Conservation (phyloP, 2,797 vertebrate species). For the Bryconaethiops microstoma region DNA sequence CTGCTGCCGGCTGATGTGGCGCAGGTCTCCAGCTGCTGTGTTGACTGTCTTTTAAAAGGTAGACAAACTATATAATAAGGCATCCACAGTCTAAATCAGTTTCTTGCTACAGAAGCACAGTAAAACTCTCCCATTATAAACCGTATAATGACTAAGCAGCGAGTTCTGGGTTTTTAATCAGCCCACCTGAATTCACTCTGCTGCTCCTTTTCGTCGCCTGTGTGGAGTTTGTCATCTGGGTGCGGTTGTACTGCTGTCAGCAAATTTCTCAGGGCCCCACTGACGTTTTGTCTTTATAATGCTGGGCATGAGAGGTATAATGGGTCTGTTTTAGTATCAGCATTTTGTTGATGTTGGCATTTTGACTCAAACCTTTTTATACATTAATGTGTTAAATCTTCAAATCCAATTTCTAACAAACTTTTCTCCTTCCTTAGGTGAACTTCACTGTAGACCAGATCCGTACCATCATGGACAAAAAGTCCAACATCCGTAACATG, state of each 20-base stretch:
- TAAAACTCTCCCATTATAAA: too few species aligned
- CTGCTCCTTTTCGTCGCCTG: not conserved
- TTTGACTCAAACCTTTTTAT: not conserved
- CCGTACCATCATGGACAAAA: slow-evolving; percentile 97
- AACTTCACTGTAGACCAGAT: slow-evolving; percentile 98
- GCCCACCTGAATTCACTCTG: not conserved
- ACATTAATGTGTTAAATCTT: not conserved
- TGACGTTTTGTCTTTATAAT: not conserved
- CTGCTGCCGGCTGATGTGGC: slow-evolving; percentile 44
- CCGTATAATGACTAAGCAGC: too few species aligned
- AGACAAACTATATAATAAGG: not conserved
- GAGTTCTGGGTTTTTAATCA: not conserved
- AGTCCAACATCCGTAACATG: slow-evolving; percentile 97
- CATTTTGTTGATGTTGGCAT: too few species aligned
- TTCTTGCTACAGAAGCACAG: too few species aligned
- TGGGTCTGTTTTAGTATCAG: not conserved
- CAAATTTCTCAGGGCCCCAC: not conserved
- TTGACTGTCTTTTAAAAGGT: too few species aligned
- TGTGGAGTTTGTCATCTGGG: not conserved
- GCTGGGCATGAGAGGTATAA: not conserved
- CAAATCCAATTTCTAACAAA: not conserved
- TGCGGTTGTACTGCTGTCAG: not conserved
- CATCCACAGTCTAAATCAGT: too few species aligned
- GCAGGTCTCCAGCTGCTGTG: not conserved
- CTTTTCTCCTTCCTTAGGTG: slow-evolving; percentile 76